Evolutionary conservation across 2,888 invertebrate species (phyloP).

Genomic region (Tenodera sinensis): DNA sequence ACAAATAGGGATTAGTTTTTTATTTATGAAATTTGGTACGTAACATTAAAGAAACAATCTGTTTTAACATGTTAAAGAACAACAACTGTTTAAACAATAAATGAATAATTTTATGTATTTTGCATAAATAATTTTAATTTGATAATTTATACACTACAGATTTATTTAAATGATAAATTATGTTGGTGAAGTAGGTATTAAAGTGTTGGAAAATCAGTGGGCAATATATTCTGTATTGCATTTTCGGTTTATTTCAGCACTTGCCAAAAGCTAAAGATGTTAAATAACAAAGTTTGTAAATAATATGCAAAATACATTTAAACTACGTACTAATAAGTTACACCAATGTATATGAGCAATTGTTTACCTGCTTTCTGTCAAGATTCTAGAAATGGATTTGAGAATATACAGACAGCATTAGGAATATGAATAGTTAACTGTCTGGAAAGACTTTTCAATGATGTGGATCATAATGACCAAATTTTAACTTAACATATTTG

Average conservation of each 20-base stretch:
- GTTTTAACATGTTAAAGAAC: neutral
- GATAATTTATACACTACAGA: neutral
- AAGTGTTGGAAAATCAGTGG: neutral
- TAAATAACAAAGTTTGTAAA: neutral
- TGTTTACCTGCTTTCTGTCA: neutral
- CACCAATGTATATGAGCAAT: slow-evolving; percentile 8
- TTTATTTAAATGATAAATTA: neutral
- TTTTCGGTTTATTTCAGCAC: no score
- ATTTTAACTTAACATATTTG: neutral
- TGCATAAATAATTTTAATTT: neutral
- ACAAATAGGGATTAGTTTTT: neutral
- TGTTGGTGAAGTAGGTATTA: neutral
- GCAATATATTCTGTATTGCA: neutral
- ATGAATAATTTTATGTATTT: neutral
- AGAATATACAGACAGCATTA: neutral
- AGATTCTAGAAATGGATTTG: slow-evolving; percentile 10
- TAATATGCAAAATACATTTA: slow-evolving; percentile 9
- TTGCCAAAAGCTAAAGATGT: neutral
- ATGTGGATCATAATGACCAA: neutral
- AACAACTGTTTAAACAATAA: neutral
- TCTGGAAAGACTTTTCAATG: slow-evolving; percentile 8
- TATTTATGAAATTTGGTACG: neutral
- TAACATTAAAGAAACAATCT: neutral
- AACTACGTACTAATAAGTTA: neutral
- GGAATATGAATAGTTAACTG: neutral